Base-by-base conservation (phyloP, 2,113 vertebrate species). In the Neodontobutis hainanensis region DNA sequence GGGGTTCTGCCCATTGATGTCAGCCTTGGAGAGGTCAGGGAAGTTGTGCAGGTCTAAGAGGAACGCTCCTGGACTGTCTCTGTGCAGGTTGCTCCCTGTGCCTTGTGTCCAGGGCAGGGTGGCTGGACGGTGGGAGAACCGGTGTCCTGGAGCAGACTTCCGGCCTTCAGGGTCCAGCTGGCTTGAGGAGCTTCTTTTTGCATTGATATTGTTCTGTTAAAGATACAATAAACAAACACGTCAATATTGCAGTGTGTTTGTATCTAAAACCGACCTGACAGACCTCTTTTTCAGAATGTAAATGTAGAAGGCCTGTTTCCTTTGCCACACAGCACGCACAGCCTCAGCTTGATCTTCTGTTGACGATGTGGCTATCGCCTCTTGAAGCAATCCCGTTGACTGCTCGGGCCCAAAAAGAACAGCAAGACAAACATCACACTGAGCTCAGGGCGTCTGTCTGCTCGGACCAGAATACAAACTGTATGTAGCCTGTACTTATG, bases 1-100 rank as follows among this genome's bases (percentile, higher is more conserved):
- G 78, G 97, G 97, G 83, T 99, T 99, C 87, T 99, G 96, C 40
- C 96, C 93, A 65, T 97, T 97, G 84, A 99, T 96, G 68, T 98
- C 96, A 5, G 95, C 96, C 89, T 96, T 97, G 73, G 97, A 98
- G 67, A 99, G 94, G 85, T 99, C 96, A 6, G 97, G 96, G 83
- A 99, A 97, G 82, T 98, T 98, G 80, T 96, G 95, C 53, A 99
- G 94, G 81, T 99, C 96, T 53, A 99, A 87, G 14, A 98, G 91
- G 72, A 98, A 98, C 9, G 96, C 92, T 42, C 94, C 93, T 0
- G 95, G 93, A 38, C 95, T 92, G 61, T 98, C 95, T 88, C 93
- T 92, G 85, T 95, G 97, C 60, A 95, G 64, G 42, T 90, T 91
- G 0, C 93, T 87, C 6, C 90, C 93, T 2, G 89, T 85, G 0